Percentiles rank a stretch among this genome's conserved stretches.
phyloP scores from a whole-genome alignment of 2,113 vertebrate genomes.

The Nothocercus julius region DNA sequence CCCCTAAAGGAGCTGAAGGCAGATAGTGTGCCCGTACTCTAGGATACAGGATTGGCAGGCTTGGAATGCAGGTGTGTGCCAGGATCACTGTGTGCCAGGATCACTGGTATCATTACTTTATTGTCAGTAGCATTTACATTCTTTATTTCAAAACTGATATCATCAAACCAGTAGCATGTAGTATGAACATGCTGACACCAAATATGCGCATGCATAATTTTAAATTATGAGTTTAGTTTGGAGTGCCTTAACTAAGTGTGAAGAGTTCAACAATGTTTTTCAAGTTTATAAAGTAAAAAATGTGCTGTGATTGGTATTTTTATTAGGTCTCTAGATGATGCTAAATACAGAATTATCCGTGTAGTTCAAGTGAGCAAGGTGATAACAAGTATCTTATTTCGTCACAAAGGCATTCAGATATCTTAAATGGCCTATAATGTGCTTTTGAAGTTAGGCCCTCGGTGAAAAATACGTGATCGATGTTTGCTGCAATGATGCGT shows the following conservation, averaged over 20 bases:
- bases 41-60: not conserved
- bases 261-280: not conserved
- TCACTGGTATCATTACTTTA: rapidly evolving
- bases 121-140: not conserved
- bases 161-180: not conserved
- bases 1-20: not conserved
- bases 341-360: not conserved
- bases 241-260: not conserved
- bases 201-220: not conserved
- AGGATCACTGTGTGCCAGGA: too few species aligned
- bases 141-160: not conserved
- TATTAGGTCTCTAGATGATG: not conserved
- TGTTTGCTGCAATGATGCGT: not conserved
- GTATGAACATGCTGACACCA: not conserved
- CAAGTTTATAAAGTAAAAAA: not conserved
- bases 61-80: not conserved
- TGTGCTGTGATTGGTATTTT: not conserved
- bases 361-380: not conserved
- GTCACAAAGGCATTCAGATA: not conserved
- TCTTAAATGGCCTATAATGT: not conserved
- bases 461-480: not conserved
- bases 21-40: not conserved
- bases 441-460: not conserved
- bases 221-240: not conserved
- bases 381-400: not conserved